A percentile compares a stretch with the other conserved stretches of the same genome.
These are phyloP conservation scores for Hermaeophaga mercurialis DNA, from an alignment of 2,888 invertebrate genomes.

Conservation along the genomic window DNA sequence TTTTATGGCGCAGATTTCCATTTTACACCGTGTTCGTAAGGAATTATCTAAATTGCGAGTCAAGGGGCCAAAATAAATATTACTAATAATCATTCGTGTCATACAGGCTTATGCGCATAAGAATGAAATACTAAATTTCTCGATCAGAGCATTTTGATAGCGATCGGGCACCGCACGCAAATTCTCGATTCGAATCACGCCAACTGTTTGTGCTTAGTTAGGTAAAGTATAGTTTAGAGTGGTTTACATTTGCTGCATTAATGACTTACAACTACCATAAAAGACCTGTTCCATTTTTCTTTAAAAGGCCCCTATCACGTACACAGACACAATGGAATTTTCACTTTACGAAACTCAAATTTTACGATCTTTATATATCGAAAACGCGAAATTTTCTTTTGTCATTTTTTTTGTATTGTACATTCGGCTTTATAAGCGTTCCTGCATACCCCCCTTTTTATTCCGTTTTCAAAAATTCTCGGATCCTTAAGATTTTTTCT, in stretches of 20 bases:
- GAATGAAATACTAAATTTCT: constrained; percentile 16
- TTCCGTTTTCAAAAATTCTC: too few relatives aligned
- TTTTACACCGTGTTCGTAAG: not conserved
- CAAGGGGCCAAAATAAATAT: constrained; percentile 14
- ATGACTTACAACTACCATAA: not conserved
- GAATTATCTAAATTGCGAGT: not conserved
- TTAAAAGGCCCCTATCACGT: too few relatives aligned
- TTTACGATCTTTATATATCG: too few relatives aligned
- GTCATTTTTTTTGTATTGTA: too few relatives aligned
- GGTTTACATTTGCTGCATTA: constrained; percentile 9
- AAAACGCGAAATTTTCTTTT: too few relatives aligned
- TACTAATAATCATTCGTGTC: constrained; percentile 16
- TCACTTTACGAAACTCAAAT: too few relatives aligned
- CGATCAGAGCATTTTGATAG: constrained; percentile 12
- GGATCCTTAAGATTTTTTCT: too few relatives aligned
- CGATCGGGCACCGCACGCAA: constrained; percentile 8
- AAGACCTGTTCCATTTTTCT: too few relatives aligned
- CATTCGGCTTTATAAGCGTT: too few relatives aligned
- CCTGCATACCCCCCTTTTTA: too few relatives aligned
- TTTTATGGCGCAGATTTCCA: too few relatives aligned
- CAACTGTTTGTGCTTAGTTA: constrained; percentile 3
- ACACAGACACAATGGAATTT: too few relatives aligned
- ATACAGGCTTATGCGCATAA: constrained; percentile 2
- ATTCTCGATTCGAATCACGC: constrained; percentile 14
- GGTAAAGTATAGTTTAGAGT: constrained; percentile 9